Conservation (phyloP, 2,113 vertebrate species). For the Lates calcarifer region DNA sequence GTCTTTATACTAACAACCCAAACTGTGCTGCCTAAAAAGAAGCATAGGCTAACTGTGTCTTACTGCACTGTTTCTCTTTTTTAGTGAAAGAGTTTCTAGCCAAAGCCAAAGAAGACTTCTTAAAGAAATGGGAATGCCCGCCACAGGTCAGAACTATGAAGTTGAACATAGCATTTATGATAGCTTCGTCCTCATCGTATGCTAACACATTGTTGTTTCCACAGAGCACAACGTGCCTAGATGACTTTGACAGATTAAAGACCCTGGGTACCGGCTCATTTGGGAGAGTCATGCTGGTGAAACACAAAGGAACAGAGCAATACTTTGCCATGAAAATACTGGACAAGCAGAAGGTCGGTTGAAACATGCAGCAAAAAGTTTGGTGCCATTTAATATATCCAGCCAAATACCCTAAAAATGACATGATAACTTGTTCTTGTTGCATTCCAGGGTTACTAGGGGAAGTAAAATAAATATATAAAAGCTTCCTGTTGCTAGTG, state of each 20-base stretch:
- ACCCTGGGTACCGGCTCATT: constrained; percentile 99
- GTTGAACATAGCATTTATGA: not conserved
- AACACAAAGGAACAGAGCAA: constrained; percentile 97
- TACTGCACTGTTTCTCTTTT: constrained; percentile 65
- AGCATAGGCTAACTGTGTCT: constrained; percentile 6
- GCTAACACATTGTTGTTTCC: constrained; percentile 28
- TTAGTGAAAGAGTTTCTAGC: constrained; percentile 99
- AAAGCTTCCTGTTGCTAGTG: constrained; percentile 21
- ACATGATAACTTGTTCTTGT: not conserved
- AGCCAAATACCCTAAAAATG: constrained; percentile 6
- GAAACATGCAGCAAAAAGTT: constrained; percentile 1
- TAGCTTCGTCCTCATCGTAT: not conserved
- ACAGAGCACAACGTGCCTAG: constrained; percentile 95
- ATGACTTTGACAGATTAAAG: constrained; percentile 98
- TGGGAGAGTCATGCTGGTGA: constrained; percentile 98
- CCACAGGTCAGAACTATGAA: constrained; percentile 88
- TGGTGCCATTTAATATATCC: not conserved
- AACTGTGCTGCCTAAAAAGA: not conserved
- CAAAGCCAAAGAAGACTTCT: constrained; percentile 99
- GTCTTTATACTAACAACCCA: constrained; percentile 6
- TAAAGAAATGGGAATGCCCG: constrained; percentile 99
- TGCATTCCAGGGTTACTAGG: constrained; percentile 8
- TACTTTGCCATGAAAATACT: constrained; percentile 99
- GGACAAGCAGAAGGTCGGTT: constrained; percentile 98
- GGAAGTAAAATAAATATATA: constrained; percentile 23